Evolutionary conservation across 2,113 vertebrate species (phyloP).

Genomic region (Xerus inauris): DNA sequence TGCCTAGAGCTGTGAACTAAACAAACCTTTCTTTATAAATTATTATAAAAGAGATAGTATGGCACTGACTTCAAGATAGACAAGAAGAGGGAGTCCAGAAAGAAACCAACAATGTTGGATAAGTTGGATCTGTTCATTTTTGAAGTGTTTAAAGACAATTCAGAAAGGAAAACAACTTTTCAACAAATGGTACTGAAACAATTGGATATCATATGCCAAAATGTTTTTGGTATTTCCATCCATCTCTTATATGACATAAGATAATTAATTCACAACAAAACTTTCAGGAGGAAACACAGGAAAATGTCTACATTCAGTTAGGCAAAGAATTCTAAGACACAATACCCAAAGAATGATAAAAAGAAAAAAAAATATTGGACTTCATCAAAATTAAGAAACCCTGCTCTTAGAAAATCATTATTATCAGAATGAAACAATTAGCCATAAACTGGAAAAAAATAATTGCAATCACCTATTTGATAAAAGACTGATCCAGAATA

Average conservation of each 20-base stretch:
- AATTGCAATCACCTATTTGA: background rate
- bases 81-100: background rate
- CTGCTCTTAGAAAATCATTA: background rate
- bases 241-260: background rate
- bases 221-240: background rate
- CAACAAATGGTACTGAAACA: background rate
- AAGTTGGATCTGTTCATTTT: background rate
- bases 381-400: conserved; percentile 5
- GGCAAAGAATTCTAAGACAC: background rate
- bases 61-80: background rate
- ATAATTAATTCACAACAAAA: conserved; percentile 37
- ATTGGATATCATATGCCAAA: background rate
- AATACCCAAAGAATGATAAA: background rate
- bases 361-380: background rate
- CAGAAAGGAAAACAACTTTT: background rate
- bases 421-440: background rate
- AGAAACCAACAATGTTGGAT: background rate
- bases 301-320: background rate
- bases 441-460: background rate
- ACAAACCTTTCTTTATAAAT: too few species aligned
- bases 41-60: background rate
- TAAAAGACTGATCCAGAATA: background rate
- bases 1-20: too few species aligned
- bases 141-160: background rate
- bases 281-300: background rate